Conservation (phyloP, 2,888 invertebrate genomes). For the Carcina quercana region DNA sequence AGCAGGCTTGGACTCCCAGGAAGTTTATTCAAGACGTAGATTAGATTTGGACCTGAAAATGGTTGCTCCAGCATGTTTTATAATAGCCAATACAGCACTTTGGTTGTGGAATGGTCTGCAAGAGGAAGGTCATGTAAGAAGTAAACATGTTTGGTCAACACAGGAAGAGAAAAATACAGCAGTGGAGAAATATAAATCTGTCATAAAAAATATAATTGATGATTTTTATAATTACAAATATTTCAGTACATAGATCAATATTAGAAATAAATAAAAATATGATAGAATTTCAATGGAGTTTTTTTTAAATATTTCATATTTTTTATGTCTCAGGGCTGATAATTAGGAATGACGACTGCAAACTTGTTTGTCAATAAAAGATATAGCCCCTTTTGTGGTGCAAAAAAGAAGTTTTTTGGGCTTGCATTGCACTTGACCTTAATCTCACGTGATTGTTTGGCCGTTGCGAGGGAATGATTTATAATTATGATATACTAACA, state of each 20-base stretch:
- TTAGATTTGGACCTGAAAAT: slow-evolving; percentile 43
- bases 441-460: background rate
- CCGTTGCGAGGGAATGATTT: background rate
- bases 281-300: background rate
- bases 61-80: slow-evolving; percentile 50
- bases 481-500: background rate
- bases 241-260: background rate
- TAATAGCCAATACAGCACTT: slow-evolving; percentile 54
- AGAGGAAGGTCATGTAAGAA: slow-evolving; percentile 56
- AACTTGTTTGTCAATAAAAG: background rate
- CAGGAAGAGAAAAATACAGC: slow-evolving; percentile 37
- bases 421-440: too few species aligned
- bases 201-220: slow-evolving; percentile 43
- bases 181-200: slow-evolving; percentile 33
- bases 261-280: background rate
- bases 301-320: background rate
- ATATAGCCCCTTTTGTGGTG: too few species aligned
- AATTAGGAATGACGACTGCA: background rate
- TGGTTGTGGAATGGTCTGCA: slow-evolving; percentile 57
- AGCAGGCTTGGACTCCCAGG: slow-evolving; percentile 24
- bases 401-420: too few species aligned
- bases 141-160: slow-evolving; percentile 37
- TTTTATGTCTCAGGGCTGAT: background rate
- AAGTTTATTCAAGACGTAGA: slow-evolving; percentile 34
- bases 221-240: slow-evolving; percentile 43